Evolutionary conservation across 2,797 vertebrate species (phyloP), one percentile per base, ranked within the genome.

Genomic region (Rhynchonycteris naso): DNA sequence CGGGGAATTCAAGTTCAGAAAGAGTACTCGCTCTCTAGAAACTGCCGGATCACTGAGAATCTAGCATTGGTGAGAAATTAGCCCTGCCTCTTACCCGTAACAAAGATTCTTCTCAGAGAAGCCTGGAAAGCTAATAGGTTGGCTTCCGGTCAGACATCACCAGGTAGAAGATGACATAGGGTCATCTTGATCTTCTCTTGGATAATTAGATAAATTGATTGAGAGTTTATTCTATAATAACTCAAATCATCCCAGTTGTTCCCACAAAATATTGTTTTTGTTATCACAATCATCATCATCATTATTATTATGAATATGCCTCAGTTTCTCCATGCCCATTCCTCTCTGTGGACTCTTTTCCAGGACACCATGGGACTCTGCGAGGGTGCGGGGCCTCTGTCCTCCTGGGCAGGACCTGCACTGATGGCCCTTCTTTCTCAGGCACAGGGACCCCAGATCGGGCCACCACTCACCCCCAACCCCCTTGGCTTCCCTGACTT

Each of bases 401-500:
- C 19, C 35, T n/a, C 15, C 87, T 68, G 18, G n/a, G 30, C 6
- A 88, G 24, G 10, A 22, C 7, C 76, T 61, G 10, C 1, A 11
- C 15, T 68, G 11, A 58, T 21, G 24, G 15, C 22, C 21, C n/a
- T 50, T 58, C 6, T n/a, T 68, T 79, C 50, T 76, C 61, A 71
- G n/a, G 18, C 26, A 15, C 6, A 33, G 14, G 22, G 11, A n/a
- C 35, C 7, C 28, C 58, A 63, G 4, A 33, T 18, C 14, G 22
- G 63, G 22, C 59, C n/a, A 87, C 14, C 4, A 22, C 33, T 33
- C 33, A 0, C 54, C 79, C 50, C 81, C 56, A 75, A 18, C 18
- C 80, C 18, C 56, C 88, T 59, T 69, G 93, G 94, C 47, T 68
- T 86, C 93, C 93, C 1, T 97, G 80, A 83, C 95, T 96, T 94